These are phyloP conservation scores for Centruroides sculpturatus DNA, from an alignment of 1,140 invertebrate genomes.

Conservation along the genomic window DNA sequence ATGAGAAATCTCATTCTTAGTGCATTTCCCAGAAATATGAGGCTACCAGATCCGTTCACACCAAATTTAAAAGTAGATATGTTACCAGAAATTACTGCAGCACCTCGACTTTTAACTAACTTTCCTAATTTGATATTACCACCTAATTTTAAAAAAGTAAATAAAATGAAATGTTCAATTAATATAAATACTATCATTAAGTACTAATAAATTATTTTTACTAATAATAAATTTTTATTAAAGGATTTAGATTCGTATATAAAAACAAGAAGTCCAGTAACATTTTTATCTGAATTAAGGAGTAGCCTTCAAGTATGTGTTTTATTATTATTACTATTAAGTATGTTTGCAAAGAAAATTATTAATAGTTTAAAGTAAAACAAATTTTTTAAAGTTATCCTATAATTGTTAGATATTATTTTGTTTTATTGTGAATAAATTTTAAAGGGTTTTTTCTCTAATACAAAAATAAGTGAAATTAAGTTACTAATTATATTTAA, in stretches of 20 bases:
- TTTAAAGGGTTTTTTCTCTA: too few relatives aligned
- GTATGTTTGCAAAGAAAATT: too few relatives aligned
- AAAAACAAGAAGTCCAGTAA: constrained; percentile 84
- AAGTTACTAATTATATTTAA: too few relatives aligned
- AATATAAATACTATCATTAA: too few relatives aligned
- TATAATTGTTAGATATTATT: too few relatives aligned
- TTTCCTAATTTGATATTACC: constrained; percentile 77
- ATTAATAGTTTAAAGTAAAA: too few relatives aligned
- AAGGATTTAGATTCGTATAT: constrained; percentile 53
- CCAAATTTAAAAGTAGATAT: constrained; percentile 94
- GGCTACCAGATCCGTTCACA: constrained; percentile 94
- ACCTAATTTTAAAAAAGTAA: constrained; percentile 64
- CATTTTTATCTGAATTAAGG: constrained; percentile 80
- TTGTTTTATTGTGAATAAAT: too few relatives aligned
- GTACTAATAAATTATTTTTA: too few relatives aligned
- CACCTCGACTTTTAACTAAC: constrained; percentile 80
- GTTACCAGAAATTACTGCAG: constrained; percentile 58
- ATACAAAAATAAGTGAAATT: too few relatives aligned
- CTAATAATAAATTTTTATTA: too few relatives aligned
- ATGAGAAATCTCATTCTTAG: constrained; percentile 96
- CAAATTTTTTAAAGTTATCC: too few relatives aligned
- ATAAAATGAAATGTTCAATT: background rate
- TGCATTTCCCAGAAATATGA: constrained; percentile 94
- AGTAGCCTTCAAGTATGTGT: constrained; percentile 60
- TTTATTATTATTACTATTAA: background rate